Evolutionary conservation across 1,140 invertebrate species (phyloP).

Genomic region (Leptonema lineaticorne): DNA sequence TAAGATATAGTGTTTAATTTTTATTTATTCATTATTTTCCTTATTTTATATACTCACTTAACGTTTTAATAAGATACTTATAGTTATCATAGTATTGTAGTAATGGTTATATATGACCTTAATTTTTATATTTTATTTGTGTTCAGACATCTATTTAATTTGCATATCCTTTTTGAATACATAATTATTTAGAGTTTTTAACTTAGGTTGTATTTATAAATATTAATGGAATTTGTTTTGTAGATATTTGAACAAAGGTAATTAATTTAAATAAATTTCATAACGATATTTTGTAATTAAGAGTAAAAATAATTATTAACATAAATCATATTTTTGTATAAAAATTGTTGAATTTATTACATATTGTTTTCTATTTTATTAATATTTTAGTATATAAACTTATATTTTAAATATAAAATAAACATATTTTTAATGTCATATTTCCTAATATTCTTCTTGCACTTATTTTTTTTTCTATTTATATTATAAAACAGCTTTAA

Average conservation of each 20-base stretch:
- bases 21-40: neutral
- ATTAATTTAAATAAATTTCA: neutral
- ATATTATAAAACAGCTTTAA: no score
- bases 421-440: no score
- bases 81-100: no score
- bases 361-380: neutral
- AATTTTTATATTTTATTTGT: no score
- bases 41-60: no score
- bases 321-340: no score
- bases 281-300: neutral
- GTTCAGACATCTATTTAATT: neutral
- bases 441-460: no score
- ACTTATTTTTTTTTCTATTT: no score
- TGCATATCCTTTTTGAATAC: neutral
- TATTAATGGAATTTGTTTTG: neutral
- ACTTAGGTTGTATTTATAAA: neutral
- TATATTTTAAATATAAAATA: no score
- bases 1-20: no score
- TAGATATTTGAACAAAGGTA: neutral
- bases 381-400: neutral
- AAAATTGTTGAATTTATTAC: neutral
- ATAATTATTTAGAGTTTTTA: neutral
- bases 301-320: neutral
- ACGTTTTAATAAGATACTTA: no score
- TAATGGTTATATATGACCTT: no score